These are phyloP conservation scores for Meiosimyza decipiens DNA, from an alignment of 2,888 invertebrate species.

Conservation along the genomic window DNA sequence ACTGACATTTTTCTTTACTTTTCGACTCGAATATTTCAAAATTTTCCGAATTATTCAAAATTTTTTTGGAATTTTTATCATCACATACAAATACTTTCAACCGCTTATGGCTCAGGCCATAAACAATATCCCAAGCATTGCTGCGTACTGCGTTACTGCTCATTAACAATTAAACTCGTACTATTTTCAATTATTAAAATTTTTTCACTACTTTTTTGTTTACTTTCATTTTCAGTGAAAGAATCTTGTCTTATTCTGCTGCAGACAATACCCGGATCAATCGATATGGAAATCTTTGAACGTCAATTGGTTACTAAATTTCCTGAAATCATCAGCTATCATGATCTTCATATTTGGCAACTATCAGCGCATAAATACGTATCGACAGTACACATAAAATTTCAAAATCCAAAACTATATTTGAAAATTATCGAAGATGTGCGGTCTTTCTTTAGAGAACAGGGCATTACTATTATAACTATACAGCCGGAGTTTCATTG, in stretches of 20 bases:
- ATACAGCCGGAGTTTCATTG: conserved; percentile 85
- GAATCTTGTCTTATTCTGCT: conserved; percentile 89
- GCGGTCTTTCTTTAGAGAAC: conserved; percentile 79
- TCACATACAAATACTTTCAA: too few relatives aligned
- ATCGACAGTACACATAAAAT: conserved; percentile 86
- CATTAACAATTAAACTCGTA: too few relatives aligned
- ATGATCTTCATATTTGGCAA: conserved; percentile 92
- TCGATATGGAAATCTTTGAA: conserved; percentile 79
- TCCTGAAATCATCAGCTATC: conserved; percentile 79
- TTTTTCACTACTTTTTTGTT: too few relatives aligned
- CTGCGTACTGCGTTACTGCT: too few relatives aligned
- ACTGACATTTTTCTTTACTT: too few relatives aligned
- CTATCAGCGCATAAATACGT: conserved; percentile 82
- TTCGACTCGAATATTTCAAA: too few relatives aligned
- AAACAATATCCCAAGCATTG: too few relatives aligned
- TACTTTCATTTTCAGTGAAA: conserved; percentile 74
- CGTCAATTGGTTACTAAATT: conserved; percentile 74
- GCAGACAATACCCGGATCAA: conserved; percentile 91
- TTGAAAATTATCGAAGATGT: conserved; percentile 72
- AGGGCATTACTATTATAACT: conserved; percentile 86
- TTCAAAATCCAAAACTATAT: conserved; percentile 74
- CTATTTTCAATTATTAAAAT: too few relatives aligned
- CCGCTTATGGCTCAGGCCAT: too few relatives aligned
- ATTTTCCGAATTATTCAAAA: too few relatives aligned
- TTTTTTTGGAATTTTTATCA: too few relatives aligned